phyloP scores from a whole-genome alignment of 2,113 vertebrate genomes.

The Accipiter cooperii region DNA sequence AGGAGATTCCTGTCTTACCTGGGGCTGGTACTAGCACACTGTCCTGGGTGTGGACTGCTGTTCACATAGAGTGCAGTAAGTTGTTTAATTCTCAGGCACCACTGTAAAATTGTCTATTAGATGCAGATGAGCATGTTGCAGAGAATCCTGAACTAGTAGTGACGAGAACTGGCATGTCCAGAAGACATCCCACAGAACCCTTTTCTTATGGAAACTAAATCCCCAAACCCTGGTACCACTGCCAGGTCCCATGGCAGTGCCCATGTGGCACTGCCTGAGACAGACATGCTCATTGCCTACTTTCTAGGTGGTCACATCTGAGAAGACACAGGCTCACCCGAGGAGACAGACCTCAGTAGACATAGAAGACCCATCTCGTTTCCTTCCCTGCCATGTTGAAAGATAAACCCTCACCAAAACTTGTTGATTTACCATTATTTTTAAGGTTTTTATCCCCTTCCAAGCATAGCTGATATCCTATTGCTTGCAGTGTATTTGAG shows the following conservation, averaged over 20 bases:
- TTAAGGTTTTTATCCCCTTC: background rate
- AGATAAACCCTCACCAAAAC: background rate
- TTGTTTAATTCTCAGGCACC: background rate
- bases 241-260: background rate
- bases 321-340: background rate
- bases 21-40: background rate
- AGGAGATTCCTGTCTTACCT: background rate
- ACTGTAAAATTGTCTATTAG: background rate
- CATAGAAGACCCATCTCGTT: background rate
- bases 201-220: background rate
- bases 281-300: background rate
- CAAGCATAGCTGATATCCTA: background rate
- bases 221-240: background rate
- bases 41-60: background rate
- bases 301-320: background rate
- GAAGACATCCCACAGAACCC: background rate
- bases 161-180: too few species aligned
- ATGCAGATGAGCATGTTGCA: background rate
- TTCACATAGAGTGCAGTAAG: background rate
- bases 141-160: background rate
- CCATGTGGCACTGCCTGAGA: background rate
- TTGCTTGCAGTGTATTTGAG: background rate
- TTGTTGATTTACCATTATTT: background rate
- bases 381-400: background rate
- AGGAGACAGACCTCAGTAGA: background rate